Conservation (phyloP, 2,888 invertebrate species). For the Crematogaster levior region DNA sequence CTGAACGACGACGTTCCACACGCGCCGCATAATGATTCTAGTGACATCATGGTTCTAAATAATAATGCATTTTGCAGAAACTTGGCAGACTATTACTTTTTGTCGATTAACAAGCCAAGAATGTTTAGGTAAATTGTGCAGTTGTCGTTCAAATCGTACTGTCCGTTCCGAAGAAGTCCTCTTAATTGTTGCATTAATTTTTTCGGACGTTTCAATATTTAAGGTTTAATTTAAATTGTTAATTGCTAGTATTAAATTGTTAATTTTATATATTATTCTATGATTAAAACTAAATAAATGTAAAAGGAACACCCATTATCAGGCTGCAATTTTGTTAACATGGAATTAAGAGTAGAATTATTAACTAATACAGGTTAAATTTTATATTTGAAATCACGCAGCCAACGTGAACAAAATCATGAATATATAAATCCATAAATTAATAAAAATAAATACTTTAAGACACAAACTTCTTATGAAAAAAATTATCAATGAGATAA, state of each 20-base stretch:
- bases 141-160: slow-evolving; percentile 16
- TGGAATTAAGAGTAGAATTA: neutral
- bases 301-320: neutral
- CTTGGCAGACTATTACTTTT: slow-evolving; percentile 65
- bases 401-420: too few relatives aligned
- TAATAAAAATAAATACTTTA: neutral
- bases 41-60: slow-evolving; percentile 76
- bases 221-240: neutral
- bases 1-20: slow-evolving; percentile 62
- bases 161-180: neutral
- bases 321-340: neutral
- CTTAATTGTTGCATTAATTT: neutral
- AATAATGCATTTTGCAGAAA: slow-evolving; percentile 68
- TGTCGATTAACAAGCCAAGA: slow-evolving; percentile 57
- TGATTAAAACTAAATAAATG: too few relatives aligned
- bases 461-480: neutral
- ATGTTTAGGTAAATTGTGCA: slow-evolving; percentile 1
- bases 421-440: neutral
- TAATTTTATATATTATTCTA: neutral
- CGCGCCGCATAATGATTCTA: slow-evolving; percentile 52
- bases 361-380: slow-evolving; percentile 10
- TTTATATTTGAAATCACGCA: neutral
- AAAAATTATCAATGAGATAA: neutral
- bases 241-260: too few relatives aligned
- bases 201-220: neutral